Conservation (phyloP, 2,888 invertebrate species). For the Mesoligia furuncula region DNA sequence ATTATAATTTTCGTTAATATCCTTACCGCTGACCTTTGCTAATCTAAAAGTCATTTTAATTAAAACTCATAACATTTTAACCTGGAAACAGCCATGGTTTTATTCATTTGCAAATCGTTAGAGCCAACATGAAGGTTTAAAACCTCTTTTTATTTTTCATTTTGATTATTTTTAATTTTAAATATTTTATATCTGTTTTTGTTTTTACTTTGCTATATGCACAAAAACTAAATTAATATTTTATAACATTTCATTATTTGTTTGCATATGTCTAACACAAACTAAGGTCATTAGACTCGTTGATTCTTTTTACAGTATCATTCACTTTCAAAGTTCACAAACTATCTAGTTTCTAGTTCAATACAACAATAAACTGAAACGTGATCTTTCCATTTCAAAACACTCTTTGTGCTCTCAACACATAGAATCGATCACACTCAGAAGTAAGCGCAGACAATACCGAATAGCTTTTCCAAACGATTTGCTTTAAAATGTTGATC, state of each 20-base stretch:
- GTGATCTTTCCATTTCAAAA: constrained; percentile 55
- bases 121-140: no score
- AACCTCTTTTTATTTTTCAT: neutral
- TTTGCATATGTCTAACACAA: neutral
- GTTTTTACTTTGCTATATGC: no score
- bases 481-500: constrained; percentile 75
- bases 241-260: neutral
- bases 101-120: neutral
- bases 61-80: neutral
- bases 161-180: neutral
- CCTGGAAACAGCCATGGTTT: neutral
- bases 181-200: neutral
- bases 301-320: neutral
- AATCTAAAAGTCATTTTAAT: neutral
- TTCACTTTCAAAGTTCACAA: constrained; percentile 1
- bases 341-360: constrained; percentile 5
- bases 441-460: constrained; percentile 66
- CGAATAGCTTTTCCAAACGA: constrained; percentile 72
- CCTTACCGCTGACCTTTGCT: constrained; percentile 5
- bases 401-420: constrained; percentile 57
- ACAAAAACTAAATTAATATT: neutral
- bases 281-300: neutral
- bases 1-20: constrained; percentile 8
- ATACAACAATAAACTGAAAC: constrained; percentile 43
- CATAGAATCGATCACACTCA: constrained; percentile 59